Base-by-base conservation (phyloP, 2,888 invertebrate species). In the Osmoderma eremita region DNA sequence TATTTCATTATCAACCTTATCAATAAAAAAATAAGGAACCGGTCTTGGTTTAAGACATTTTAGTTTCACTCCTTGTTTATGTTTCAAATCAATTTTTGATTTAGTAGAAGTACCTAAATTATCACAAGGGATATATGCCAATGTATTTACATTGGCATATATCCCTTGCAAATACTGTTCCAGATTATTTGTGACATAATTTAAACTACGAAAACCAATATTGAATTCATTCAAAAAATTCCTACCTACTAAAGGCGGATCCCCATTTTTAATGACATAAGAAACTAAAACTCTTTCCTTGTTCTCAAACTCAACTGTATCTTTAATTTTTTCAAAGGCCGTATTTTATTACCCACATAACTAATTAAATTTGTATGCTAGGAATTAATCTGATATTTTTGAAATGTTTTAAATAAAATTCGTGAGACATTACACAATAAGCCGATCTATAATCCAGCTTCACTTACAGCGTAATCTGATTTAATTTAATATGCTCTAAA, bases 241-340 rank as follows among this genome's bases (percentile, higher is more conserved):
- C 15, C 41, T 49, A n/a, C 45, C 63, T 13, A 63, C 15, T 30
- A 63, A 50, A 6, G 63, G 49, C 13, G 63, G 48, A 30, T 48
- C 63, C 18, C 63, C 63, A 13, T 49, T 30, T 22, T 63, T 63
- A 41, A 63, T 63, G 30, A 64, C 51, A 41, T 54, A 64, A 38
- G 53, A 53, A 39, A 38, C 30, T 17, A 64, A 54, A 41, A n/a
- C n/a, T 41, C 22, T 64, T 38, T 20, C 42, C n/a, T 41, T 10
- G 17, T 53, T 54, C 6, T 64, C 53, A 15, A 38, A 64, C 38
- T n/a, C 20, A 42, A 42, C 20, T 12, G 8, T 15, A 39, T 42
- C 61, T 17, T 24, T 18, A 12, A 38, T 39, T 38, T 53, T 53
- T 39, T 53, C 64, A 20, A 53, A 20, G 4, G 64, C 53, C n/a